Conservation (phyloP, 2,113 vertebrate species). For the Saccopteryx bilineata region DNA sequence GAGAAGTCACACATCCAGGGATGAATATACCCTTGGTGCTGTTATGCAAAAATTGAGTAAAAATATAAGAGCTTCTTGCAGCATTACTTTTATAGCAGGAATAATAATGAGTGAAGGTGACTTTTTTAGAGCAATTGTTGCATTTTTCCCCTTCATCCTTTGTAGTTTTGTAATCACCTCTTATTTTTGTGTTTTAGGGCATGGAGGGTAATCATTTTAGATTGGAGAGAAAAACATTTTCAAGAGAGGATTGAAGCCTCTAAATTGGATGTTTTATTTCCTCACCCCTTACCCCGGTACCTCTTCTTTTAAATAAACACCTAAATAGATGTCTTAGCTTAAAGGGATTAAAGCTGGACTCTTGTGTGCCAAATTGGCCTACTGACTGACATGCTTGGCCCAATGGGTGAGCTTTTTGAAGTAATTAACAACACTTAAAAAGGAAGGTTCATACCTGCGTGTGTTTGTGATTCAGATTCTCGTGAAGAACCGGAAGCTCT, state of each 20-base stretch:
- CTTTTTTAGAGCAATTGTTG: neutral
- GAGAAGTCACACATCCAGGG: neutral
- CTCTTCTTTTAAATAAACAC: constrained; percentile 8
- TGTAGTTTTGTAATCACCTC: neutral
- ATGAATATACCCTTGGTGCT: neutral
- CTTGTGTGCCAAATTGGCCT: neutral
- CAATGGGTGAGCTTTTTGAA: neutral
- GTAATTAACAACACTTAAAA: neutral
- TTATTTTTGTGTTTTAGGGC: neutral
- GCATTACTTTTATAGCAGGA: neutral
- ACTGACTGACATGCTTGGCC: neutral
- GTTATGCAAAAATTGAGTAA: neutral
- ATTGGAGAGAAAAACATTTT: neutral
- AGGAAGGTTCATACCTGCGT: neutral
- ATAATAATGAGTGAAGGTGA: neutral
- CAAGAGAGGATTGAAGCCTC: neutral
- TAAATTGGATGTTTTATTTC: neutral
- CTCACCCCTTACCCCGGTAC: neutral
- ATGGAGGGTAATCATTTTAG: neutral
- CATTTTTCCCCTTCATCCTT: neutral
- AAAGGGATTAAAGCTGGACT: neutral
- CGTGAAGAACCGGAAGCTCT: neutral
- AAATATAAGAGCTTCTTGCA: neutral
- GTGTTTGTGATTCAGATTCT: neutral
- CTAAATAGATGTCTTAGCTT: neutral